A percentile compares a stretch with the other conserved stretches of the same genome.
phyloP scores from a whole-genome alignment of 2,113 vertebrate species.

The Zosterops hypoxanthus region DNA sequence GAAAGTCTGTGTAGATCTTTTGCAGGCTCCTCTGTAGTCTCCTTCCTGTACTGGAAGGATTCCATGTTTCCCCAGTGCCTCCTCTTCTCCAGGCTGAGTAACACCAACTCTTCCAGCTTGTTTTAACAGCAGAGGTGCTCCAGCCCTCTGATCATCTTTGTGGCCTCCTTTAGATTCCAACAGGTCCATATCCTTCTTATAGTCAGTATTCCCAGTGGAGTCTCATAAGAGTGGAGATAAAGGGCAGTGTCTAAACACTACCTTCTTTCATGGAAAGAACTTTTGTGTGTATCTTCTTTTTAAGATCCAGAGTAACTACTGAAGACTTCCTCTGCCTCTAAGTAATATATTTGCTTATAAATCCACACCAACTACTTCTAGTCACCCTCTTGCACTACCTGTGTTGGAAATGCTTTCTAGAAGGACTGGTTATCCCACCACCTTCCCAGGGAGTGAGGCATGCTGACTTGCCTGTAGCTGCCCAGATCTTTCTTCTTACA shows the following conservation, averaged over 20 bases:
- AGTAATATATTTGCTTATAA: neutral
- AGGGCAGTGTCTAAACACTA: neutral
- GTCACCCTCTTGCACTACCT: neutral
- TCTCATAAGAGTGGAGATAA: neutral
- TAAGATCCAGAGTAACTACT: neutral
- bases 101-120: rapidly evolving
- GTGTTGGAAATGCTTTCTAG: neutral
- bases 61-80: neutral
- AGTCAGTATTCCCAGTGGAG: neutral
- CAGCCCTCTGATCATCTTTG: neutral
- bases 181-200: neutral
- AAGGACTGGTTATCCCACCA: neutral
- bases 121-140: neutral
- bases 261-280: neutral
- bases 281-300: neutral
- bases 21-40: neutral
- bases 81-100: neutral
- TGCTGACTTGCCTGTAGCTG: neutral
- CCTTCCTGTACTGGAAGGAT: neutral
- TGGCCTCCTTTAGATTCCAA: neutral
- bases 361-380: neutral
- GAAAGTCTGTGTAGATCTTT: neutral
- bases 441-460: neutral
- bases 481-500: neutral
- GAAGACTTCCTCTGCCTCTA: neutral